Percentiles rank a stretch among this genome's conserved stretches.
These are phyloP conservation scores for Pyrrhia umbra DNA, from an alignment of 2,888 invertebrate species.

Conservation along the genomic window DNA sequence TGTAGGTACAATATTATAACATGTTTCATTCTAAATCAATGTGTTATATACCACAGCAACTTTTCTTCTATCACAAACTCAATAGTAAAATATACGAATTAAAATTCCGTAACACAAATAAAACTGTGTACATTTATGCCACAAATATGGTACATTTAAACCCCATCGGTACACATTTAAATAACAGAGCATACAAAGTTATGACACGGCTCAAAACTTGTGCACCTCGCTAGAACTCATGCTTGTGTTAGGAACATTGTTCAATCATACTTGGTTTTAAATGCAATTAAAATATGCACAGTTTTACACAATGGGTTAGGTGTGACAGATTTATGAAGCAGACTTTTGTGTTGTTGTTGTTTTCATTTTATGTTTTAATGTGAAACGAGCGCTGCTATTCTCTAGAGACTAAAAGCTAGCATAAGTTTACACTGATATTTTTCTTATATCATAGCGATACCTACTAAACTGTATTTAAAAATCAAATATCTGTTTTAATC, in stretches of 20 bases:
- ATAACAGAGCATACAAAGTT: constrained; percentile 1
- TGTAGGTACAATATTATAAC: too few relatives aligned
- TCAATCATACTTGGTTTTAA: constrained; percentile 8
- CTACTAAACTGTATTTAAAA: too few relatives aligned
- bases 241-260: background rate
- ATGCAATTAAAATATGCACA: constrained; percentile 26
- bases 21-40: too few relatives aligned
- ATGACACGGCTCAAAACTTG: background rate
- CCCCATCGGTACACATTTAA: background rate
- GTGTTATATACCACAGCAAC: too few relatives aligned
- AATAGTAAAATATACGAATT: too few relatives aligned
- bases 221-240: background rate
- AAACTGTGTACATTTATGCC: background rate
- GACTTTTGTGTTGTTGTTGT: background rate
- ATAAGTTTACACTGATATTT: background rate
- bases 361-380: background rate
- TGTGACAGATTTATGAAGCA: constrained; percentile 5
- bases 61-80: too few relatives aligned
- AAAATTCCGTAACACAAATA: background rate
- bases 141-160: background rate
- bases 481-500: too few relatives aligned
- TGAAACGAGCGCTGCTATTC: background rate
- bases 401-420: constrained; percentile 1
- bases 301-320: background rate
- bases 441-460: background rate